A percentile compares a stretch with the other conserved stretches of the same genome.
Evolutionary conservation across 2,797 vertebrate species (phyloP).

Genomic region (Sebastes itinus): DNA sequence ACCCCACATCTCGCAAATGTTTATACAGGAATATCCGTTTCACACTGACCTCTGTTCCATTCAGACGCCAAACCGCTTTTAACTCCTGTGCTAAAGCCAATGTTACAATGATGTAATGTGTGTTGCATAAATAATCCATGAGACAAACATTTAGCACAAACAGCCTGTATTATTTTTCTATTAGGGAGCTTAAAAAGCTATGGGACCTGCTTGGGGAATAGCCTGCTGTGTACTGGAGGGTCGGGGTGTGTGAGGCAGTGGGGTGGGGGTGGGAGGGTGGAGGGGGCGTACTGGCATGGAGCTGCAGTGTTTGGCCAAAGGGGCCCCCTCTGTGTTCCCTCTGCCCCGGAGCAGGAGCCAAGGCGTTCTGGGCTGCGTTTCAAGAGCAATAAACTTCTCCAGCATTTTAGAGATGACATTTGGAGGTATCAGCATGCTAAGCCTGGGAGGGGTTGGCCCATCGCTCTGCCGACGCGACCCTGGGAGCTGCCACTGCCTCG

Average conservation of each 20-base stretch:
- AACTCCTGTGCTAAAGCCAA: conserved; percentile 31
- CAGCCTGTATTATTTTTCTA: conserved; percentile 70
- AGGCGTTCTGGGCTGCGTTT: conserved; percentile 76
- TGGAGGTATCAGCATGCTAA: conserved; percentile 79
- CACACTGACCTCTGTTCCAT: conserved; percentile 42
- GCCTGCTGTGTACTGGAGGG: conserved; percentile 53
- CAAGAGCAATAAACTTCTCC: conserved; percentile 81
- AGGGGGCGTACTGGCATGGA: conserved; percentile 61
- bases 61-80: conserved; percentile 48
- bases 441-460: conserved; percentile 70
- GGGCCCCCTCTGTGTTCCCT: conserved; percentile 70
- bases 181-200: conserved; percentile 62
- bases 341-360: conserved; percentile 70
- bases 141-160: conserved; percentile 69
- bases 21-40: conserved; percentile 61
- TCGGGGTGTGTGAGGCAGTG: conserved; percentile 4
- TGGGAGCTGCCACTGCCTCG: conserved; percentile 75
- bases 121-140: conserved; percentile 65
- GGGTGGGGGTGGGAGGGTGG: not conserved
- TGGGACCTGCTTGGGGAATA: conserved; percentile 63
- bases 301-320: conserved; percentile 68
- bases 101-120: conserved; percentile 44
- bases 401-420: conserved; percentile 80
- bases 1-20: conserved; percentile 46
- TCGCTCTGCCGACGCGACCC: conserved; percentile 66